Evolutionary conservation across 2,797 vertebrate genomes (phyloP).

Genomic region (Cichlasoma orientale): DNA sequence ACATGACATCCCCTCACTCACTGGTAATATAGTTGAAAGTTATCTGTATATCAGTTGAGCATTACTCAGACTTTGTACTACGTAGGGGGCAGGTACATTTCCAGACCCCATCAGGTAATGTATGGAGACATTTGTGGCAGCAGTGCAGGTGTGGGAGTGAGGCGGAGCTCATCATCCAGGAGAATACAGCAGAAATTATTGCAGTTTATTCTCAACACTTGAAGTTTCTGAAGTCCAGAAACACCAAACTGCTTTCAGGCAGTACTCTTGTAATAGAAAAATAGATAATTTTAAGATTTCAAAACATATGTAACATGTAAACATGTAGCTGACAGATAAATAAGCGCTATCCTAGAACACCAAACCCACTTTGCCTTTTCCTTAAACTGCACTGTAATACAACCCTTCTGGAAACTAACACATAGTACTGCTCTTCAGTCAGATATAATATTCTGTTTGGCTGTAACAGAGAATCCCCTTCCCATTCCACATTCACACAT

Average conservation of each 20-base stretch:
- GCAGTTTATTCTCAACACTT: not conserved
- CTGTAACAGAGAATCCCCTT: slow-evolving; percentile 30
- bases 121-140: not conserved
- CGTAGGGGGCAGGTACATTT: not conserved
- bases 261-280: slow-evolving; percentile 19
- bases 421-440: slow-evolving; percentile 12
- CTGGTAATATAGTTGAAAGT: not conserved
- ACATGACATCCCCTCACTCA: not conserved
- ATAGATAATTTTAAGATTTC: slow-evolving; percentile 25
- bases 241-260: slow-evolving; percentile 7
- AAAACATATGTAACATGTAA: slow-evolving; percentile 28
- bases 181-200: not conserved
- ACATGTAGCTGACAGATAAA: slow-evolving; percentile 21
- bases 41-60: not conserved
- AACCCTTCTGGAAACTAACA: slow-evolving; percentile 35
- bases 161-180: not conserved
- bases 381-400: slow-evolving; percentile 22
- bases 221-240: slow-evolving; percentile 15
- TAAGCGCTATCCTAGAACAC: slow-evolving; percentile 8
- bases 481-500: slow-evolving; percentile 20
- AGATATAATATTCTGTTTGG: slow-evolving; percentile 22
- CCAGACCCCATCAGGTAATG: not conserved
- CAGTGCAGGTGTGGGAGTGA: not conserved
- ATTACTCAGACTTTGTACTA: not conserved
- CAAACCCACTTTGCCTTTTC: slow-evolving; percentile 11